Evolutionary conservation across 2,797 vertebrate species (phyloP).

Genomic region (Falco cherrug): DNA sequence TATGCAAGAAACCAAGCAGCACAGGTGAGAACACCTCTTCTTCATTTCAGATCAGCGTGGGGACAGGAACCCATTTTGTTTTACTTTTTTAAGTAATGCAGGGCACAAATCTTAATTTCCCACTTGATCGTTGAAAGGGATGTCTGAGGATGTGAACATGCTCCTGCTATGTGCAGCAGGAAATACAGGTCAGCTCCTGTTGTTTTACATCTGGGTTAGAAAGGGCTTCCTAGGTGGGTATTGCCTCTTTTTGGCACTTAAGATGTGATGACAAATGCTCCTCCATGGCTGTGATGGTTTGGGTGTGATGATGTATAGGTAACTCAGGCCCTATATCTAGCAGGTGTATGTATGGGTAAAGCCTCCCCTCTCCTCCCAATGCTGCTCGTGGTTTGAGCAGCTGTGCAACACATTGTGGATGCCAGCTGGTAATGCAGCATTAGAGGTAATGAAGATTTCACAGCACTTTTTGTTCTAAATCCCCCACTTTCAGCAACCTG

Average conservation of each 20-base stretch:
- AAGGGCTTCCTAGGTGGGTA: neutral
- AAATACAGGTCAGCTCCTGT: neutral
- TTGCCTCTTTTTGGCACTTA: neutral
- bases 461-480: neutral
- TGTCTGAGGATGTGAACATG: neutral
- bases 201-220: neutral
- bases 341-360: neutral
- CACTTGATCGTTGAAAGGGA: neutral
- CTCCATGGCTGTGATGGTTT: neutral
- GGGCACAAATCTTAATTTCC: neutral
- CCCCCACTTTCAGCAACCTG: neutral
- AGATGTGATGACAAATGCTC: neutral
- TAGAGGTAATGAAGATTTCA: neutral
- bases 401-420: neutral
- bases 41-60: neutral
- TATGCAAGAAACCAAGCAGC: neutral
- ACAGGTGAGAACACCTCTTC: neutral
- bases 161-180: neutral
- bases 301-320: neutral
- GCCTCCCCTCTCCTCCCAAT: neutral
- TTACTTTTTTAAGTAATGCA: neutral
- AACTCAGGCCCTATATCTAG: neutral
- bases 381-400: neutral
- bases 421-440: neutral
- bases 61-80: neutral